Conservation (phyloP, 2,888 invertebrate genomes). For the Oscheius sp. region DNA sequence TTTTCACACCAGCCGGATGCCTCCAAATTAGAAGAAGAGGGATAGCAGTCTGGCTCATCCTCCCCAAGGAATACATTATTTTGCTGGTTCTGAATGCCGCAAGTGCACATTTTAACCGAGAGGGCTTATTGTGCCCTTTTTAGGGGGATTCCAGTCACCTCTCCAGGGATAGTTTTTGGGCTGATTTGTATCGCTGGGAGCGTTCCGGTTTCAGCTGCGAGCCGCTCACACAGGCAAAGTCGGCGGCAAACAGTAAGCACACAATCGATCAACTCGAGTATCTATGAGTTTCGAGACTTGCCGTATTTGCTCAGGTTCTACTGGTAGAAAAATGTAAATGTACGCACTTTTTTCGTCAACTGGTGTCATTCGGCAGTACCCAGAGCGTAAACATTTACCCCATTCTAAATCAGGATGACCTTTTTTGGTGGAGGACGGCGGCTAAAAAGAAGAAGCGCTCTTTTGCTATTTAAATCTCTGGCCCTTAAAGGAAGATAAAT, state of each 20-base stretch:
- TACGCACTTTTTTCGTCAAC: neutral
- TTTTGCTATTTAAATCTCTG: slow-evolving; percentile 4
- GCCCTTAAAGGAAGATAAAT: slow-evolving; percentile 1
- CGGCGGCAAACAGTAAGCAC: slow-evolving; percentile 36
- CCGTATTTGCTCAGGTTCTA: no score
- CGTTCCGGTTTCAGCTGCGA: slow-evolving; percentile 28
- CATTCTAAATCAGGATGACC: neutral
- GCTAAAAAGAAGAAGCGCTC: neutral
- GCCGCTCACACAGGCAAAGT: slow-evolving; percentile 27
- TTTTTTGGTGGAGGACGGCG: neutral
- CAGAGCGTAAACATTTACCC: no score
- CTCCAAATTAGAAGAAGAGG: neutral
- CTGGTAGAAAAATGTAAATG: no score
- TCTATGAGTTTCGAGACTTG: neutral
- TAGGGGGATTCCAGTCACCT: no score
- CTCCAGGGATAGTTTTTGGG: no score
- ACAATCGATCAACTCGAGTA: slow-evolving; percentile 27
- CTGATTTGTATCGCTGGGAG: slow-evolving; percentile 17
- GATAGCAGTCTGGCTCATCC: slow-evolving; percentile 2
- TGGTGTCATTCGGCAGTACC: neutral
- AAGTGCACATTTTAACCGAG: no score
- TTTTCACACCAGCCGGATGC: neutral
- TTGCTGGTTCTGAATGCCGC: no score
- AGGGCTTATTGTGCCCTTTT: no score
- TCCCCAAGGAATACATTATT: neutral